These are phyloP conservation scores for Germaria angustata DNA, from an alignment of 2,888 invertebrate genomes.

Conservation along the genomic window DNA sequence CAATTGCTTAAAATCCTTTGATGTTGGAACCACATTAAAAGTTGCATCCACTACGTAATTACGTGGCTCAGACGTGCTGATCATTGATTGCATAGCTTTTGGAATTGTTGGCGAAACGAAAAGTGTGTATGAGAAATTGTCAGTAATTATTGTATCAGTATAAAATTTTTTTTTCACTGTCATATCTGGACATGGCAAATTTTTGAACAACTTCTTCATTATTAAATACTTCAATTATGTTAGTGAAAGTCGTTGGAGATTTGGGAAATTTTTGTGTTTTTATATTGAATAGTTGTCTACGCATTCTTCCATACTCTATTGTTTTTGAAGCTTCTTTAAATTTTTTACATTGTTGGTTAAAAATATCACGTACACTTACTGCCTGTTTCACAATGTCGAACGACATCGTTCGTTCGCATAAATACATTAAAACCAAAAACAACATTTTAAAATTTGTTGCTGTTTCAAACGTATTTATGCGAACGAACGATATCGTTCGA, in stretches of 20 bases:
- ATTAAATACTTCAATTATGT: conserved; percentile 50
- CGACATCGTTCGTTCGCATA: no score
- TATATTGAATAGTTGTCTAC: conserved; percentile 7
- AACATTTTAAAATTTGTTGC: no score
- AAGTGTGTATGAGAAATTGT: conserved; percentile 52
- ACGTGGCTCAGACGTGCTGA: conserved; percentile 40
- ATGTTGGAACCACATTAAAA: conserved; percentile 54
- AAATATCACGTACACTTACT: conserved; percentile 45
- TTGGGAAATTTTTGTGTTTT: conserved; percentile 48
- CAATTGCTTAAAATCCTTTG: conserved; percentile 49
- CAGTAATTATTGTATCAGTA: conserved; percentile 50
- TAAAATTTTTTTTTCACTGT: conserved; percentile 42
- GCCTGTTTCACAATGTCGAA: no score
- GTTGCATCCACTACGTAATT: conserved; percentile 50
- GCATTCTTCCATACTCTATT: conserved; percentile 46
- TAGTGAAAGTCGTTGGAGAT: conserved; percentile 43
- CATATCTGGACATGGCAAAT: conserved; percentile 53
- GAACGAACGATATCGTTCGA: no score
- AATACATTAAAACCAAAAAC: no score
- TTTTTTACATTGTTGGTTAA: no score
- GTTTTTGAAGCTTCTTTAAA: conserved; percentile 48
- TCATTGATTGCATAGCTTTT: conserved; percentile 49
- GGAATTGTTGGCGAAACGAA: conserved; percentile 56
- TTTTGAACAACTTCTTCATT: conserved; percentile 50
- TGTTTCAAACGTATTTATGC: no score